Evolutionary conservation across 2,797 vertebrate genomes (phyloP), one percentile per base, ranked within the genome.

Genomic region (Falco berigora): DNA sequence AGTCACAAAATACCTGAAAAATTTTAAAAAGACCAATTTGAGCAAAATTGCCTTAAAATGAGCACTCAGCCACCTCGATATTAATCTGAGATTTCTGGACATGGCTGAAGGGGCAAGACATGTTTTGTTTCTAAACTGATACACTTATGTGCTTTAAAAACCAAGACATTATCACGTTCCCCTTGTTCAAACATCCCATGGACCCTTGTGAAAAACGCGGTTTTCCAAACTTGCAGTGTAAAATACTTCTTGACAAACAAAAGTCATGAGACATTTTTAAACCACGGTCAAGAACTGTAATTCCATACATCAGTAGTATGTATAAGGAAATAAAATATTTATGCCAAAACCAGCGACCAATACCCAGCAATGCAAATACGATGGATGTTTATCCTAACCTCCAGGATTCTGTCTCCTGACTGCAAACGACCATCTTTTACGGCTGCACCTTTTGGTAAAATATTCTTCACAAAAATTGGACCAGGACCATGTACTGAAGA

Each of bases 391-490:
- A 62, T 69, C 64, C 97, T 98, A 96, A 99, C 99, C 99, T 99
- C 99, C 53, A 99, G 97, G 96, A 99, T 99, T 96, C 99, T 98
- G 97, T 99, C 99, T 83, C 99, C 99, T 64, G 99, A 99, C 94
- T 99, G 99, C 91, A 99, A 98, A 68, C 99, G 98, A 63, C 99
- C 99, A 88, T 99, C 99, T 97, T 99, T 99, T 83, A 99, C 97
- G 63, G 99, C 99, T 67, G 99, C 99, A 94, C 99, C 99, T 68
- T 99, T 99, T 23, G 99, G 98, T n/a, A 99, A 98, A 97, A 99
- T 99, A 96, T 99, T 99, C 97, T 99, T 99, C 74, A 99, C 99
- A 32, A 99, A 98, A 96, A 99, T 99, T 2, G 99, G 99, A 62
- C 99, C 99, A 4, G 98, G 99, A n/a, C 98, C 99, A 3, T 99